Evolutionary conservation across 1,140 invertebrate species (phyloP).

Genomic region (Drosophila ironensis): DNA sequence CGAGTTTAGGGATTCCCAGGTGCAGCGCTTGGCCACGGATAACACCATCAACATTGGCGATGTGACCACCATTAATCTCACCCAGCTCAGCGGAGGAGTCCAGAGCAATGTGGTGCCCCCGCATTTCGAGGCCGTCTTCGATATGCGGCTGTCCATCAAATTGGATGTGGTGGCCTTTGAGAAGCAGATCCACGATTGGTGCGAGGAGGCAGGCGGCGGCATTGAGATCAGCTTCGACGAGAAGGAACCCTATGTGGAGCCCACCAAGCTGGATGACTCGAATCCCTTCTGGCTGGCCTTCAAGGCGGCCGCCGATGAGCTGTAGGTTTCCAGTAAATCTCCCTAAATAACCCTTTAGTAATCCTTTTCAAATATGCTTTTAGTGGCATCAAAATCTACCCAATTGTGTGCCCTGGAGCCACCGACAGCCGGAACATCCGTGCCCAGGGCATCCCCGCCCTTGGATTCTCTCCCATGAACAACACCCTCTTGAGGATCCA

Average conservation of each 20-base stretch:
- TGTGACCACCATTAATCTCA: slow-evolving; percentile 94
- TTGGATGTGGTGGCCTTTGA: slow-evolving; percentile 88
- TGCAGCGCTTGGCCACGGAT: slow-evolving; percentile 85
- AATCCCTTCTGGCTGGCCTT: slow-evolving; percentile 93
- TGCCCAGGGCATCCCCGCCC: slow-evolving; percentile 87
- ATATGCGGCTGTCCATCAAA: slow-evolving; percentile 89
- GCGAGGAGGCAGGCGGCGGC: slow-evolving; percentile 90
- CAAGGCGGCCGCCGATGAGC: slow-evolving; percentile 83
- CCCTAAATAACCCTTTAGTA: slow-evolving; percentile 82
- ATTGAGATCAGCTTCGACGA: slow-evolving; percentile 89
- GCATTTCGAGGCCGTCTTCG: slow-evolving; percentile 89
- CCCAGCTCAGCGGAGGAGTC: slow-evolving; percentile 92
- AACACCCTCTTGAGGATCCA: slow-evolving; percentile 88
- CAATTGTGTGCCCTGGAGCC: slow-evolving; percentile 89
- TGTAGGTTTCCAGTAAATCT: slow-evolving; percentile 83
- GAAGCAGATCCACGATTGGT: slow-evolving; percentile 87
- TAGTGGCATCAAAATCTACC: slow-evolving; percentile 84
- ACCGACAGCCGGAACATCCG: slow-evolving; percentile 89
- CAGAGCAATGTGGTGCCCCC: slow-evolving; percentile 95
- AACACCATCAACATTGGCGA: slow-evolving; percentile 88
- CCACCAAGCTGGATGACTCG: slow-evolving; percentile 86
- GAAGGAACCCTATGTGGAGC: slow-evolving; percentile 85
- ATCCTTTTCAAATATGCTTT: background rate
- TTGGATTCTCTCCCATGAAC: slow-evolving; percentile 92
- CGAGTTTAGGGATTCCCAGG: slow-evolving; percentile 87